These are phyloP conservation scores for Diachrysia chrysitis DNA, from an alignment of 2,888 invertebrate species.

Conservation along the genomic window DNA sequence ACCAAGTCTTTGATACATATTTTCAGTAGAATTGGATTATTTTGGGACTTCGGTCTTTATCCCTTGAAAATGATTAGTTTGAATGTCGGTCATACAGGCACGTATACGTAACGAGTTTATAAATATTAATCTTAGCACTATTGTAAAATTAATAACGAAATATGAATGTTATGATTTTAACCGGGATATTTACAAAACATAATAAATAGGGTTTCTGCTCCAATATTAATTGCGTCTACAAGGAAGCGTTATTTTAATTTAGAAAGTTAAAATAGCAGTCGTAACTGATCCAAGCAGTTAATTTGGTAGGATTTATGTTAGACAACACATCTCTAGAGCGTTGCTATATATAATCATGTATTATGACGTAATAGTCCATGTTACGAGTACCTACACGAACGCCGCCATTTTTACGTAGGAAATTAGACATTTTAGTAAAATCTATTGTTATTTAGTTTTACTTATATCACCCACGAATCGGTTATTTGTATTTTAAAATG, in stretches of 20 bases:
- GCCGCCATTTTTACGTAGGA: constrained; percentile 48
- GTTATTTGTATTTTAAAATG: constrained; percentile 54
- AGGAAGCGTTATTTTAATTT: constrained; percentile 53
- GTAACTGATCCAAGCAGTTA: constrained; percentile 37
- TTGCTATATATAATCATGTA: constrained; percentile 49
- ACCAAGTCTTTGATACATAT: no score
- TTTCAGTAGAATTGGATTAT: no score
- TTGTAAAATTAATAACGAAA: constrained; percentile 5
- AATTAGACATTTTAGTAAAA: constrained; percentile 58
- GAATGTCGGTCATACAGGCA: background rate
- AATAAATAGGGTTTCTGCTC: constrained; percentile 17
- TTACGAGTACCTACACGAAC: constrained; percentile 28
- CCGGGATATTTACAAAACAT: constrained; percentile 36
- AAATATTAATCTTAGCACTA: background rate
- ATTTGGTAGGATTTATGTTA: constrained; percentile 46
- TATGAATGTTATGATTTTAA: constrained; percentile 17
- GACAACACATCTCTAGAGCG: constrained; percentile 46
- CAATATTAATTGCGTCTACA: constrained; percentile 32
- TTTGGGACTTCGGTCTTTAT: no score
- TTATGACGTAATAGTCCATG: constrained; percentile 48
- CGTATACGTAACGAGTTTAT: background rate
- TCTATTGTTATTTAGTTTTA: constrained; percentile 46
- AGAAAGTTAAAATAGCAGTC: constrained; percentile 36
- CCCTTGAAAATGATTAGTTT: constrained; percentile 10
- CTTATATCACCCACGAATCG: constrained; percentile 53